Base-by-base conservation (phyloP, 2,888 invertebrate species). In the Brenthis hecate region DNA sequence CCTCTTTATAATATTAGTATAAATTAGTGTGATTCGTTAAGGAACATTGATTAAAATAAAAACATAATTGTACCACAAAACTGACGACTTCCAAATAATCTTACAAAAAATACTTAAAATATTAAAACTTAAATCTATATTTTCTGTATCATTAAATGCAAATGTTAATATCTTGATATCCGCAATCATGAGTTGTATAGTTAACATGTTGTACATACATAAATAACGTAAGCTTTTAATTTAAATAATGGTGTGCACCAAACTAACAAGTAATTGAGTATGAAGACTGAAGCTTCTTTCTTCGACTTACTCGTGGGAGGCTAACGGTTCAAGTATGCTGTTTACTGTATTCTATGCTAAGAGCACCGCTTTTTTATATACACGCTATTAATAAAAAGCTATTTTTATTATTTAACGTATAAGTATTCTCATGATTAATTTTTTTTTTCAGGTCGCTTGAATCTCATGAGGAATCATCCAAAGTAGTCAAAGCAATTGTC, bases 301-400 rank as follows among this genome's bases (percentile, higher is more conserved):
- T 70, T 71, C 66, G 68, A 32, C 67, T 67, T 65, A 70, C 66
- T 66, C 67, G 57, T 70, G 47, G 71, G 72, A 73, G 76, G 77
- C 74, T 74, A 77, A 76, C 83, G 86, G 87, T 85, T 87, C 88
- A 91, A 88, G 91, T 90, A 89, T 84, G 86, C 82, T 81, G 76
- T 81, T 84, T 75, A 83, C 80, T 77, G 76, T 77, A 76, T 81
- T 81, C 75, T 81, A 43, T 67, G 64, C 69, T 71, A 47, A 69
- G 50, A 48, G 77, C 72, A 69, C 71, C 36, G 72, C 72, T 72
- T 66, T 48, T 58, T 68, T 65, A 64, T 60, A 64, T 70, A 73
- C 68, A 74, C 76, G 72, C 64, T 71, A 70, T 66, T 72, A 72
- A 60, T 70, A 68, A 70, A 51, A 28, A 13, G 68, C 68, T 73